A percentile compares a stretch with the other conserved stretches of the same genome.
These are phyloP conservation scores for Actenoides lindsayi DNA, from an alignment of 2,113 vertebrate species.

Conservation along the genomic window DNA sequence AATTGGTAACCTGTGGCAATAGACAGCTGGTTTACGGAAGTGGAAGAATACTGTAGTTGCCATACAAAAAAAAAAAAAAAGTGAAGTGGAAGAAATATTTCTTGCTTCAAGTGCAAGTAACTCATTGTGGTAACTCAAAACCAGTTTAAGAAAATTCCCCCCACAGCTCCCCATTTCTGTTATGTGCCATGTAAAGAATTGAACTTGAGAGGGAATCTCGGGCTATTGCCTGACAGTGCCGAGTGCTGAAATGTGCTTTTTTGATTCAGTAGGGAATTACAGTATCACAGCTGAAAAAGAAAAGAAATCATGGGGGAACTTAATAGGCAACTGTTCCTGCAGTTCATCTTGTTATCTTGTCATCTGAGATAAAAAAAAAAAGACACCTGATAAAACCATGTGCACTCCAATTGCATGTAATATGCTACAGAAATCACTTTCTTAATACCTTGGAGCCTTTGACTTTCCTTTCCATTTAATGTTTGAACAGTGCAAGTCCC, in stretches of 20 bases:
- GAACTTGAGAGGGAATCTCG: not conserved
- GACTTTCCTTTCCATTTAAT: not conserved
- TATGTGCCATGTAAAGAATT: not conserved
- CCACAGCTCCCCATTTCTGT: not conserved
- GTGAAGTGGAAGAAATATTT: not conserved
- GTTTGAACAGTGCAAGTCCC: conserved; percentile 47
- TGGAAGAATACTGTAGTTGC: not conserved
- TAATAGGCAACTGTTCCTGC: not conserved
- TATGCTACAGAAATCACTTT: not conserved
- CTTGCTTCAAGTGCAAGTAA: not conserved
- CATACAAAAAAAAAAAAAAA: not conserved
- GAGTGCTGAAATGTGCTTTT: not conserved
- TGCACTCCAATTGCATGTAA: not conserved
- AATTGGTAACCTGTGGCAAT: not conserved
- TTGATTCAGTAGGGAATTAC: not conserved
- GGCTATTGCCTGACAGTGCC: not conserved
- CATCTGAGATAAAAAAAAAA: not conserved
- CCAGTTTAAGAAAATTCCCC: not conserved
- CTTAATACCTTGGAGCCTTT: not conserved
- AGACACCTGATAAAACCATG: not conserved
- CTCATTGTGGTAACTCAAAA: not conserved
- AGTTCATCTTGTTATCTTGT: conserved; percentile 1
- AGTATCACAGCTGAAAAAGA: not conserved
- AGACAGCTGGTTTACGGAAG: not conserved
- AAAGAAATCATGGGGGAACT: not conserved